Percentiles rank a stretch among this genome's conserved stretches.
Evolutionary conservation across 1,140 invertebrate genomes (phyloP).

Genomic region (Drosophila ironensis): DNA sequence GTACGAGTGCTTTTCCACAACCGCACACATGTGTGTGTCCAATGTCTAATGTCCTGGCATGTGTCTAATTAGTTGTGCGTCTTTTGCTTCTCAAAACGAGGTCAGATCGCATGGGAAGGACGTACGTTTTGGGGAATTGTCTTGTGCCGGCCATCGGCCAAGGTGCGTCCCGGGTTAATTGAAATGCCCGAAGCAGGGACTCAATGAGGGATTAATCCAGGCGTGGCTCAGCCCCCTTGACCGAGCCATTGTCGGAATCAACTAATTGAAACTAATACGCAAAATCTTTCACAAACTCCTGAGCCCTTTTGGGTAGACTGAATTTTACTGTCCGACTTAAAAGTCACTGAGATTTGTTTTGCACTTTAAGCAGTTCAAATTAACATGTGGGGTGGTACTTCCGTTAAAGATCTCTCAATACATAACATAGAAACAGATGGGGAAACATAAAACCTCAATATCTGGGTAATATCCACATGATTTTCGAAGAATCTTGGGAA

Average conservation of each 20-base stretch:
- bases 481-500: no score
- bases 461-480: no score
- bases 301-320: not conserved
- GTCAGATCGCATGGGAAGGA: conserved; percentile 60
- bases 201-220: conserved; percentile 49
- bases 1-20: conserved; percentile 5
- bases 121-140: conserved; percentile 51
- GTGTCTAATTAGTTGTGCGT: conserved; percentile 80
- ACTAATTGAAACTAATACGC: conserved; percentile 66
- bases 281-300: conserved; percentile 36
- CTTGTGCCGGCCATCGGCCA: conserved; percentile 44
- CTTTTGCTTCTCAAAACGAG: conserved; percentile 61
- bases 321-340: no score
- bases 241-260: conserved; percentile 45
- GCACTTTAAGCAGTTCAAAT: no score
- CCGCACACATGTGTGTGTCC: conserved; percentile 28
- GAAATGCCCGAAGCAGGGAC: conserved; percentile 61
- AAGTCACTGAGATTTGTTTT: no score
- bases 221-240: conserved; percentile 38
- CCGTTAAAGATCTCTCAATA: no score
- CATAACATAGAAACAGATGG: no score
- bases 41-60: conserved; percentile 62
- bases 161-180: conserved; percentile 76
- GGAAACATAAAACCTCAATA: no score
- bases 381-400: no score